Evolutionary conservation across 2,797 vertebrate species (phyloP).

Genomic region (Naso thynnoides): DNA sequence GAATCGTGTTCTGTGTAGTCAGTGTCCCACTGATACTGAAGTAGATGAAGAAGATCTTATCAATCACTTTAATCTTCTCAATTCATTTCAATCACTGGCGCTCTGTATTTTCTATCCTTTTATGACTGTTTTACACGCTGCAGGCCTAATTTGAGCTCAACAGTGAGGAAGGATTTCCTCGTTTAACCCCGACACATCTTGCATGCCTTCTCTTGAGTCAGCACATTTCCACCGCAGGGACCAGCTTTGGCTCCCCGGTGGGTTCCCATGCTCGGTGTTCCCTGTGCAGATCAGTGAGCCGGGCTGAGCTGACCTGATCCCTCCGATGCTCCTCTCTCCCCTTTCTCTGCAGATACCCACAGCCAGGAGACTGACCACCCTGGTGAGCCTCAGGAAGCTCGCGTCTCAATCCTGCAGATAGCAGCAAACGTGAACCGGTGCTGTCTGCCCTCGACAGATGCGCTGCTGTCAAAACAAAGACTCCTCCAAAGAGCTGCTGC

Average conservation of each 20-base stretch:
- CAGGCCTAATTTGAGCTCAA: background rate
- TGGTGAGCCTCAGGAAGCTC: constrained; percentile 52
- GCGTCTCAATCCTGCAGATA: constrained; percentile 64
- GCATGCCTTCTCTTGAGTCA: constrained; percentile 34
- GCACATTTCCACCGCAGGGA: constrained; percentile 53
- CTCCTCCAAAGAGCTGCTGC: constrained; percentile 7
- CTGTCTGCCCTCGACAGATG: constrained; percentile 19
- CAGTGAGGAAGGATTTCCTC: background rate
- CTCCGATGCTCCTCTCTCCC: constrained; percentile 66
- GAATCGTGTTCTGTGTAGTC: constrained; percentile 16
- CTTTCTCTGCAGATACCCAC: constrained; percentile 64
- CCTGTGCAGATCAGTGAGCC: constrained; percentile 78
- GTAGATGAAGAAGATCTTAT: constrained; percentile 12
- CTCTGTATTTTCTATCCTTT: constrained; percentile 1
- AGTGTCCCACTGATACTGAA: constrained; percentile 23
- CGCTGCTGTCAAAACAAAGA: constrained; percentile 51
- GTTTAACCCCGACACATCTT: background rate
- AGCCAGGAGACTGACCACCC: constrained; percentile 64
- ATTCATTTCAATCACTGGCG: constrained; percentile 21
- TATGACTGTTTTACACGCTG: background rate
- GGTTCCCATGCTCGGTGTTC: constrained; percentile 77
- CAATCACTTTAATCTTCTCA: constrained; percentile 24
- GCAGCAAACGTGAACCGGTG: constrained; percentile 38
- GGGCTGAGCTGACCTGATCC: constrained; percentile 76
- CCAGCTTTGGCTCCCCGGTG: constrained; percentile 59